Base-by-base conservation (phyloP, 2,113 vertebrate genomes). In the Pedetes capensis region DNA sequence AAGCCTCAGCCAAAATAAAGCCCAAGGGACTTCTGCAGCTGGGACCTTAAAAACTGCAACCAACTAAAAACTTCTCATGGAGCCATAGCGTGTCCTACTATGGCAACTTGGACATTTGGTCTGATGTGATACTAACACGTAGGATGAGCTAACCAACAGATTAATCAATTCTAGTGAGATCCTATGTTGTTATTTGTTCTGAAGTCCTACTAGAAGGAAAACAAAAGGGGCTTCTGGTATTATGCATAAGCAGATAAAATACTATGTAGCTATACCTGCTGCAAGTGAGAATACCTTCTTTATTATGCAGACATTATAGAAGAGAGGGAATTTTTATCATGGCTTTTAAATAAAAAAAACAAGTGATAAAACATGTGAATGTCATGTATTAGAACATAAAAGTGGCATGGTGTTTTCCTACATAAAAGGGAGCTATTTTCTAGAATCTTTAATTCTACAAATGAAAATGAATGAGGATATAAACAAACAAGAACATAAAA, bases 291-390 rank as follows among this genome's bases (percentile, higher is more conserved):
- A 47, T 1, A 59, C 12, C 37, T 59, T 80, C 57, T 87, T 63
- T 44, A 76, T 37, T 76, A 93, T 20, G 27, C 42, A 78, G 47
- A 29, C 25, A 42, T n/a, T 49, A 42, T 6, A 90, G 16, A 82
- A 53, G 32, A 91, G 39, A 57, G n/a, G 25, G 27, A 82, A 79
- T 89, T 32, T 39, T 83, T 68, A 69, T n/a, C 32, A 59, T 78
- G 74, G 18, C n/a, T 89, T 94, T 89, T 72, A 91, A 87, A 85
- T 63, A 78, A 0, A 82, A 61, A 93, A 91, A 94, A n/a, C 18
- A 93, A 96, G 3, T 66, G 57, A 86, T 91, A 87, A 90, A 92
- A 90, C 22, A 57, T 72, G 4, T 51, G 93, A 95, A 87, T 90
- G 61, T 63, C 63, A 69, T 53, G 25, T 59, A 90, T 47, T 88